A percentile compares a stretch with the other conserved stretches of the same genome.
phyloP scores from a whole-genome alignment of 2,797 vertebrate genomes.

The Coilia nasus region DNA sequence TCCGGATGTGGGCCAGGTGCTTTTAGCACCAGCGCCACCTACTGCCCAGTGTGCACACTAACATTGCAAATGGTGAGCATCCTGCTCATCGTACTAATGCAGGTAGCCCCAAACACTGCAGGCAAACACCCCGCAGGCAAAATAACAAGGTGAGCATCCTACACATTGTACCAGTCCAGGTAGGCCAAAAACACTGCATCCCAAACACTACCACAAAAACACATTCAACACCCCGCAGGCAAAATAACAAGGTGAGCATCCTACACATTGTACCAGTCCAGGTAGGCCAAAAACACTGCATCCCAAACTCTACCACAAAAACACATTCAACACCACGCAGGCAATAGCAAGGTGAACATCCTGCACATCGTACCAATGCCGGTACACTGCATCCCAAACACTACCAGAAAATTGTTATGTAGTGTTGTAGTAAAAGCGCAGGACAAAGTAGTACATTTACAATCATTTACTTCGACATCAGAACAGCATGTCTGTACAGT shows the following conservation, averaged over 20 bases:
- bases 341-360: not conserved
- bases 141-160: not conserved
- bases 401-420: not conserved
- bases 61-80: not conserved
- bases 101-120: too few relatives aligned
- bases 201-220: not conserved
- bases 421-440: too few relatives aligned
- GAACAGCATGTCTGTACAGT: too few relatives aligned
- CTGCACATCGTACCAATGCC: too few relatives aligned
- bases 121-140: not conserved
- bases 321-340: not conserved
- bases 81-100: too few relatives aligned
- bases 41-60: not conserved
- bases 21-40: not conserved
- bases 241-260: not conserved
- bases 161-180: too few relatives aligned
- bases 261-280: too few relatives aligned
- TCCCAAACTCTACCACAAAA: not conserved
- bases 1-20: not conserved
- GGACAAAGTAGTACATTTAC: too few relatives aligned
- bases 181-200: too few relatives aligned
- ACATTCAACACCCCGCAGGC: not conserved
- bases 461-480: too few relatives aligned
- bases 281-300: too few relatives aligned
- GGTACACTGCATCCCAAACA: too few relatives aligned